These are phyloP conservation scores for Drosophila pallidifrons DNA, from an alignment of 1,140 invertebrate species.

Conservation along the genomic window DNA sequence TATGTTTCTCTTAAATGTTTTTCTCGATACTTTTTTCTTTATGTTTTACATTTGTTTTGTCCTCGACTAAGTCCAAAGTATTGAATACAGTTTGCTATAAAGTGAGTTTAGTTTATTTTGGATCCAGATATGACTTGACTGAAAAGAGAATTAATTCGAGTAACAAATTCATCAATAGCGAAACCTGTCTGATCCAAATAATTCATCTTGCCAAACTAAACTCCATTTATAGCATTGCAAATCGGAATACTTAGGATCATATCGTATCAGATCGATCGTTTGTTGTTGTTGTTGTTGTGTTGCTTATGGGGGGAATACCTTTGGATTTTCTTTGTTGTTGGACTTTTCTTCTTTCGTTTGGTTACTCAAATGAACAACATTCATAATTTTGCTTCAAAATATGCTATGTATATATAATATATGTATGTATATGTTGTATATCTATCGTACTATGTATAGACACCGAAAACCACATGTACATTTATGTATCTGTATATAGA, in stretches of 20 bases:
- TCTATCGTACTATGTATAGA: slow-evolving; percentile 56
- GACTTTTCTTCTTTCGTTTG: slow-evolving; percentile 54
- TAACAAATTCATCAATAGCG: slow-evolving; percentile 12
- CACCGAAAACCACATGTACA: slow-evolving; percentile 80
- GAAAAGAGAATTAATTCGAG: background rate
- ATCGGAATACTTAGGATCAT: background rate
- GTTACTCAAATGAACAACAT: slow-evolving; percentile 75
- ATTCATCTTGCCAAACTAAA: background rate
- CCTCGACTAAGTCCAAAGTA: slow-evolving; percentile 11
- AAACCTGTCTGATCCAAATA: slow-evolving; percentile 32
- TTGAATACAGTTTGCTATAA: background rate
- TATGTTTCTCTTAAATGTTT: slow-evolving; percentile 27
- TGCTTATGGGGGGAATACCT: slow-evolving; percentile 51
- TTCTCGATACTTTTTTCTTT: slow-evolving; percentile 12
- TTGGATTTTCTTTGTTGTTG: slow-evolving; percentile 40
- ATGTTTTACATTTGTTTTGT: slow-evolving; percentile 26
- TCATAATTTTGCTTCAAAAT: slow-evolving; percentile 71
- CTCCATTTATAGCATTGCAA: background rate
- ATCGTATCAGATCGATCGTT: no score
- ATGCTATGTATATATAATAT: slow-evolving; percentile 62
- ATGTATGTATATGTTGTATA: slow-evolving; percentile 62
- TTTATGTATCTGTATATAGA: slow-evolving; percentile 54
- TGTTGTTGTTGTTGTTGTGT: no score
- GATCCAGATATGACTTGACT: slow-evolving; percentile 19
- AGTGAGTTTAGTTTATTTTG: background rate